Conservation (phyloP, 2,113 vertebrate genomes). For the Sylvilagus bachmani region DNA sequence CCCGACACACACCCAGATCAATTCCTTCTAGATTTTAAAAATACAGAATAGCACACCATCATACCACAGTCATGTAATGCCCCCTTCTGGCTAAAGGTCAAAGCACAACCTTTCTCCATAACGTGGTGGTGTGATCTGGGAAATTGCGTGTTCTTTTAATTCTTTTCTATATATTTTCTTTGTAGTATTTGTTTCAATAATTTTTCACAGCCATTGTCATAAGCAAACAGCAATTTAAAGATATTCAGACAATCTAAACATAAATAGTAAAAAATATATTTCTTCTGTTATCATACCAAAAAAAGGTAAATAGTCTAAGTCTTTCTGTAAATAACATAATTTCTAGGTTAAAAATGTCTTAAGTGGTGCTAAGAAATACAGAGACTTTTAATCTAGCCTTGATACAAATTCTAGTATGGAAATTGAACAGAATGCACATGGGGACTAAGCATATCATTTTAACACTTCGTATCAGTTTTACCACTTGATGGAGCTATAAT, state of each 20-base stretch:
- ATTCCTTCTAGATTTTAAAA: neutral
- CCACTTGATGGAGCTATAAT: constrained; percentile 69
- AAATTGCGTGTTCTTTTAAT: neutral
- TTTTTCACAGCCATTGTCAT: neutral
- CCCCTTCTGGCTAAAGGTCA: constrained; percentile 67
- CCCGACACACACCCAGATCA: neutral
- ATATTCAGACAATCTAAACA: neutral
- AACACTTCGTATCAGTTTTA: neutral
- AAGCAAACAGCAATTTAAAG: neutral
- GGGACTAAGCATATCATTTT: neutral
- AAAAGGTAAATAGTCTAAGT: neutral
- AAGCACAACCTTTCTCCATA: neutral
- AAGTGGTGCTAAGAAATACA: neutral
- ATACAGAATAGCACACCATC: neutral
- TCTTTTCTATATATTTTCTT: constrained; percentile 11
- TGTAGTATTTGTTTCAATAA: neutral
- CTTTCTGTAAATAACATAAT: neutral
- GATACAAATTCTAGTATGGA: neutral
- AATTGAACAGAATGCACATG: neutral
- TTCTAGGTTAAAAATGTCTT: neutral
- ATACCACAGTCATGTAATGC: neutral
- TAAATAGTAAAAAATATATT: neutral
- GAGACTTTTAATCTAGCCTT: neutral
- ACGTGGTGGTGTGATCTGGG: neutral
- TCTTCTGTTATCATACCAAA: neutral